phyloP scores from a whole-genome alignment of 2,888 invertebrate species.

The Meliscaeva auricollis region DNA sequence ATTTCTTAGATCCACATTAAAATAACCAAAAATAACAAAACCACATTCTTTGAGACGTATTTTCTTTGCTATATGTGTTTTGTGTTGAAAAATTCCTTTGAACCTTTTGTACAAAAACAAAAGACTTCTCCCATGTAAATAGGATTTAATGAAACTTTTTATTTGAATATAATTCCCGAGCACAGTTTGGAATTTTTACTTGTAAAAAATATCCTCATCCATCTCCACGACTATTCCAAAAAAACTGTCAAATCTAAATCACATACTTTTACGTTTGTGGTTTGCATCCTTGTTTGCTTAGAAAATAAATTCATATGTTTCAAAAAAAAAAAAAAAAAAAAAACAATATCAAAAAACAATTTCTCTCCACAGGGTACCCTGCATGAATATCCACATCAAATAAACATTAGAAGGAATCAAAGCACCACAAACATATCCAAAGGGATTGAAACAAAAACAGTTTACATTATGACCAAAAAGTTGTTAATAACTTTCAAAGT shows the following conservation, averaged over 20 bases:
- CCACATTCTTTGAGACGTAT: neutral
- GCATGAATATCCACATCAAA: constrained; percentile 15
- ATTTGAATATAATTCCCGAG: constrained; percentile 27
- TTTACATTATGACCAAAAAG: constrained; percentile 35
- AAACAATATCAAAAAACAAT: neutral
- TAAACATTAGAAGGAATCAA: constrained; percentile 25
- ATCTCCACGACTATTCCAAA: constrained; percentile 1
- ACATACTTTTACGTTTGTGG: constrained; percentile 25
- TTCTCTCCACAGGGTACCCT: neutral
- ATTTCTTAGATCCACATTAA: neutral
- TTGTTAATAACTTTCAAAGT: constrained; percentile 48
- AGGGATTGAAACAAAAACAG: constrained; percentile 30
- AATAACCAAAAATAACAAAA: neutral
- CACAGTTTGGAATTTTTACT: too few species aligned
- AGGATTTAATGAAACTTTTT: constrained; percentile 27
- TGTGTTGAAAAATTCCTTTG: neutral
- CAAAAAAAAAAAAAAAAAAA: neutral
- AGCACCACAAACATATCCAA: neutral
- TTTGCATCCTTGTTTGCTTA: constrained; percentile 8
- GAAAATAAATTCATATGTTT: neutral
- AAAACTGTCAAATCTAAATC: constrained; percentile 35
- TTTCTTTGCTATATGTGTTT: neutral
- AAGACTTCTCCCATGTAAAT: neutral
- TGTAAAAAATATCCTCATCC: constrained; percentile 10
- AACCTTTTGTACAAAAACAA: neutral